Evolutionary conservation across 2,888 invertebrate species (phyloP), one percentile per base, ranked within the genome.

Genomic region (Machimus atricapillus): DNA sequence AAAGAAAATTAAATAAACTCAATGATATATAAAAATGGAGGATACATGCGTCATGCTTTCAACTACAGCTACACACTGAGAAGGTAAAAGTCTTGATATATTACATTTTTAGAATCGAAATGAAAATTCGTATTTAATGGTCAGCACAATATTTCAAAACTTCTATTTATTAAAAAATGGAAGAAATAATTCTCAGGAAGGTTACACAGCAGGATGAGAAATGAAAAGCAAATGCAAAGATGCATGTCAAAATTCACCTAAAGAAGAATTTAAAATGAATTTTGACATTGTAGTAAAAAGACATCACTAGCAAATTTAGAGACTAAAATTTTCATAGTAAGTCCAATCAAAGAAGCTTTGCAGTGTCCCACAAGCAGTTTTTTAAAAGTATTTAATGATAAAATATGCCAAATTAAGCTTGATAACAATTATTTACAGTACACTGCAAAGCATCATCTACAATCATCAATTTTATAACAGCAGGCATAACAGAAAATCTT

Each of bases 1-100:
- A 86, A 85, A 86, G 86, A 86, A 87, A 83, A 83, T 81, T 86
- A 86, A 66, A 23, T 46, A 78, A 86, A 86, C 56, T 86, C 23
- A 86, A 66, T 78, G 66, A 78, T 8, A 77, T 58, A 37, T 27
- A 78, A 86, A 86, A 78, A 78, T 86, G 34, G 40, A 40, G 77
- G 58, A 86, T 27, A 31, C 86, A 86, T 52, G 86, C 86, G 23
- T n/a, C 86, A 86, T 86, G 86, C 86, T 37, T 14, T 23, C 16
- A 37, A 37, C 19, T 58, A 34, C 58, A 27, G 12, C 66, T 66
- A 66, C 27, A 66, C 66, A 66, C 8, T 66, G 66, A 66, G 66
- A 66, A 66, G 66, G 27, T 66, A 66, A 66, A 66, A 66, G 66
- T 23, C 12, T 66, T 66, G 66, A 66, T 23, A 66, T 66, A 66